phyloP scores from a whole-genome alignment of 2,797 vertebrate genomes.

The Psittacula derbiana region DNA sequence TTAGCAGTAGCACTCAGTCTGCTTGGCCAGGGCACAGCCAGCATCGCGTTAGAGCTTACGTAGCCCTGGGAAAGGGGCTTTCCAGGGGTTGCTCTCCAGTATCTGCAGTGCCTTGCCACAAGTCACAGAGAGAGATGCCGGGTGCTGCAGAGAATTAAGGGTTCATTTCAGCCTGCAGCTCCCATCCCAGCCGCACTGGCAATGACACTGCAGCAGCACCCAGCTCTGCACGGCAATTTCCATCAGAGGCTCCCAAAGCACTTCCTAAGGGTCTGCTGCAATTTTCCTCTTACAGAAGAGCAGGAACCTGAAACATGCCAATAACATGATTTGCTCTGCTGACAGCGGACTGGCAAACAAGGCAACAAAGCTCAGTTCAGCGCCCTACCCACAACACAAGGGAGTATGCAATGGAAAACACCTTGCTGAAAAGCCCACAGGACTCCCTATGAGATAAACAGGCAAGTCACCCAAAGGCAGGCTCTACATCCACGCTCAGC shows the following conservation, averaged over 20 bases:
- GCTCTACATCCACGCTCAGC: background rate
- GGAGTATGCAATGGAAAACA: background rate
- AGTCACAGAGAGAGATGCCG: background rate
- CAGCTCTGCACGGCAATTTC: background rate
- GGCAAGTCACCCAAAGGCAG: background rate
- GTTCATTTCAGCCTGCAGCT: background rate
- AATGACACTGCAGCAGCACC: rapidly evolving
- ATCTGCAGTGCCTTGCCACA: background rate
- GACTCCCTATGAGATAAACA: background rate
- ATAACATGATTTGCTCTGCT: background rate
- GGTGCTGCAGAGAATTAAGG: background rate
- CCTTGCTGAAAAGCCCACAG: background rate
- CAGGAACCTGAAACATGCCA: background rate
- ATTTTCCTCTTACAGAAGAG: background rate
- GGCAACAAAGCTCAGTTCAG: background rate
- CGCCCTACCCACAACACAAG: background rate
- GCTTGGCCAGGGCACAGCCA: background rate
- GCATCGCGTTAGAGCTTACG: background rate
- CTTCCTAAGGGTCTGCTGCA: background rate
- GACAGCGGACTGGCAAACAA: background rate
- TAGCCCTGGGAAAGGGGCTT: background rate
- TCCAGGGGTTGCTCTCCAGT: background rate
- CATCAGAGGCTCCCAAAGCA: background rate
- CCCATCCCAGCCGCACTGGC: background rate
- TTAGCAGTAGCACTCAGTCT: background rate